Evolutionary conservation across 2,113 vertebrate genomes (phyloP).

Genomic region (Zapus hudsonius): DNA sequence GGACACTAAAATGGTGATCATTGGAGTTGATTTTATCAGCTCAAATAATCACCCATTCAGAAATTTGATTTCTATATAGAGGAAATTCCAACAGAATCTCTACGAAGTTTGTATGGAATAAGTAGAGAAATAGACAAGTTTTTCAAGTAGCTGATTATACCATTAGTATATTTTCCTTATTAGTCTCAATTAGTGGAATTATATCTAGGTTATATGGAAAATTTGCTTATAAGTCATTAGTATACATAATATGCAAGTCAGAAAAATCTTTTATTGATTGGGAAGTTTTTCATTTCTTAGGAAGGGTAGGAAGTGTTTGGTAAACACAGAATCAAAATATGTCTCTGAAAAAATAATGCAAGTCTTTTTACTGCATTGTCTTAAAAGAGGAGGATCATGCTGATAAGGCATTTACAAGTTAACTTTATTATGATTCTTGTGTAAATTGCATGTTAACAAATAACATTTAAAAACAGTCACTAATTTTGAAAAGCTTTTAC

Average conservation of each 20-base stretch:
- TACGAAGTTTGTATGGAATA: neutral
- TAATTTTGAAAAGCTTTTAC: constrained; percentile 45
- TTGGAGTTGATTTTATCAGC: neutral
- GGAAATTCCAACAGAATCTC: constrained; percentile 12
- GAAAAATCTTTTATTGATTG: constrained; percentile 12
- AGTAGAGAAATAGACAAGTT: constrained; percentile 38
- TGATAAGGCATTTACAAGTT: neutral
- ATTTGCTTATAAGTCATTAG: constrained; percentile 20
- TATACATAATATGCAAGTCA: neutral
- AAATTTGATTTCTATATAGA: constrained; percentile 32
- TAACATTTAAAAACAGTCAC: neutral
- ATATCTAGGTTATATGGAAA: constrained; percentile 1
- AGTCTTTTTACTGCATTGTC: neutral
- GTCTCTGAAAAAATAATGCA: neutral
- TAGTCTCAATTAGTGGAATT: constrained; percentile 2
- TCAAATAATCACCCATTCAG: constrained; percentile 4
- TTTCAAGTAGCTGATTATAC: neutral
- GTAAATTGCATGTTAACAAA: constrained; percentile 44
- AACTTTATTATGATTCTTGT: constrained; percentile 43
- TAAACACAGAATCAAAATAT: neutral
- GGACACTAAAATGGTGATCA: neutral
- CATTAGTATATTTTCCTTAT: neutral
- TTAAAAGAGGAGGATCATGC: neutral
- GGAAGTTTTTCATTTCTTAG: neutral
- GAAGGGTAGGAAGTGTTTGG: neutral